A percentile compares a stretch with the other conserved stretches of the same genome.
Conservation (phyloP, 1,140 invertebrate genomes). For the Drosophila busckii region DNA sequence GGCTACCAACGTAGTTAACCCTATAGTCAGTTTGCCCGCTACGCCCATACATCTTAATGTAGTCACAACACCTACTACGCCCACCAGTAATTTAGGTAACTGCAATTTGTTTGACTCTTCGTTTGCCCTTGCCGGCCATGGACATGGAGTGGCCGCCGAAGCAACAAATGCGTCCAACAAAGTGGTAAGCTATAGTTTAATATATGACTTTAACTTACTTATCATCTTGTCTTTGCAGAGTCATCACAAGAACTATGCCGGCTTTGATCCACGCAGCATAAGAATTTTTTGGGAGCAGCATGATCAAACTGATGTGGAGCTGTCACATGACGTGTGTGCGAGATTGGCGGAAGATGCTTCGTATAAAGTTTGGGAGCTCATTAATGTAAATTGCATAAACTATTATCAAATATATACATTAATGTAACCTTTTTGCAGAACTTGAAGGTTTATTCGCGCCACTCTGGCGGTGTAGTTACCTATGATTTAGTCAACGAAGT, state of each 20-base stretch:
- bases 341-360: constrained; percentile 73
- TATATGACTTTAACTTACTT: too few relatives aligned
- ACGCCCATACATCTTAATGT: constrained; percentile 52
- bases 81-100: constrained; percentile 41
- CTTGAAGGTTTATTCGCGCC: constrained; percentile 69
- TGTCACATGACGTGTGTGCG: constrained; percentile 67
- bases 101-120: constrained; percentile 65
- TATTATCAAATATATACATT: not conserved
- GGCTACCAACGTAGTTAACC: constrained; percentile 11
- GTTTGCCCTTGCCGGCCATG: constrained; percentile 36
- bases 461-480: constrained; percentile 70
- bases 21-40: constrained; percentile 41
- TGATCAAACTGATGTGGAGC: constrained; percentile 72
- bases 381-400: constrained; percentile 60
- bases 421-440: constrained; percentile 39
- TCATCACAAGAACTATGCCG: constrained; percentile 68
- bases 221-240: constrained; percentile 16
- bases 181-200: constrained; percentile 10
- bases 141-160: constrained; percentile 22
- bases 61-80: constrained; percentile 64
- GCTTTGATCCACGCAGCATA: constrained; percentile 63
- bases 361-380: constrained; percentile 76
- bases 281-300: constrained; percentile 78
- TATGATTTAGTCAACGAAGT: constrained; percentile 78
- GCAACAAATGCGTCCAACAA: constrained; percentile 24